Conservation (phyloP, 2,888 invertebrate species). For the Pelosia muscerda region DNA sequence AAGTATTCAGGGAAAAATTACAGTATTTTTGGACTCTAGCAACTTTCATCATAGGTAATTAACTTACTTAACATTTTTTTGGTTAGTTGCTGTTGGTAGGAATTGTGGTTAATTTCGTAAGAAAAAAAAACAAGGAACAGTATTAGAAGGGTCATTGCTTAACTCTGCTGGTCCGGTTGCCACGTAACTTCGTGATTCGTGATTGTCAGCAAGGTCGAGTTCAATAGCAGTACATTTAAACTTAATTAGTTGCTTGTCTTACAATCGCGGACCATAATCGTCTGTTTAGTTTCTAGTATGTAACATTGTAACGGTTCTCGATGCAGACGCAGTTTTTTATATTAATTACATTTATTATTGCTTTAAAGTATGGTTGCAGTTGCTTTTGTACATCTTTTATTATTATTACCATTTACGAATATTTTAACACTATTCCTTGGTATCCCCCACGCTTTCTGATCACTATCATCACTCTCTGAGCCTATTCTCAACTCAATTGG, state of each 20-base stretch:
- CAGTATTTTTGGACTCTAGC: neutral
- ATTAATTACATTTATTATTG: neutral
- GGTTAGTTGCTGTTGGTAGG: neutral
- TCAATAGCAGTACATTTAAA: conserved; percentile 57
- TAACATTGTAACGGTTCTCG: conserved; percentile 6
- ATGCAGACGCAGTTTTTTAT: neutral
- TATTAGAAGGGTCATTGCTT: conserved; percentile 67
- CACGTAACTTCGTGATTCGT: conserved; percentile 54
- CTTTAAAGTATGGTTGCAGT: neutral
- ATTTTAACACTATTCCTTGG: neutral
- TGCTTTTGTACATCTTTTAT: too few species aligned
- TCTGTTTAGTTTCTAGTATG: neutral
- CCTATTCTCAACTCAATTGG: too few species aligned
- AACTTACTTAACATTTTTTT: too few species aligned
- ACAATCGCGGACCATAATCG: conserved; percentile 23
- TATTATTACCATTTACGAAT: neutral
- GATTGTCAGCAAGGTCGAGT: conserved; percentile 61
- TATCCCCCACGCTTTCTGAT: neutral
- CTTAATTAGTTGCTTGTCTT: conserved; percentile 54
- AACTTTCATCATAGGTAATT: neutral
- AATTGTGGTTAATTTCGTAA: conserved; percentile 13
- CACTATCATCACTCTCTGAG: too few species aligned
- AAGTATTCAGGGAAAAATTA: neutral
- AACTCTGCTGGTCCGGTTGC: conserved; percentile 45
- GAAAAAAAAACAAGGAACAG: conserved; percentile 48